A percentile compares a stretch with the other conserved stretches of the same genome.
Conservation (phyloP, 1,140 invertebrate genomes). For the Medauroidea extradentata region DNA sequence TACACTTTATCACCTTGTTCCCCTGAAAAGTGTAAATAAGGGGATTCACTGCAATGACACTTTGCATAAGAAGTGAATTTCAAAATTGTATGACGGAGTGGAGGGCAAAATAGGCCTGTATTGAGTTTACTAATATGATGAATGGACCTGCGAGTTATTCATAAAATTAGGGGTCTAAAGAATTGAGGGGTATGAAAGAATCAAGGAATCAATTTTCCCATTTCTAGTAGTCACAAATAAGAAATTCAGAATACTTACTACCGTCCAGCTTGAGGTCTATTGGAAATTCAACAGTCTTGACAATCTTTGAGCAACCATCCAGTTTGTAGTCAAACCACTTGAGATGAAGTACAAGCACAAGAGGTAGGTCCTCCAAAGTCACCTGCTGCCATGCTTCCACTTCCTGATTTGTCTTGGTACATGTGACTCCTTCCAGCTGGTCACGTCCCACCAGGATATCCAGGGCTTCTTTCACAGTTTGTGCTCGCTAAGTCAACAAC, state of each 20-base stretch:
- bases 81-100: no score
- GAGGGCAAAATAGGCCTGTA: no score
- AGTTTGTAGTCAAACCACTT: constrained; percentile 83
- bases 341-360: constrained; percentile 79
- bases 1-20: no score
- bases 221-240: no score
- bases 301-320: constrained; percentile 83
- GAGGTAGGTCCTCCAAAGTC: constrained; percentile 79
- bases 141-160: no score
- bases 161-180: no score
- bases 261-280: constrained; percentile 85
- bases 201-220: no score
- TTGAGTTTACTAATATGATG: no score
- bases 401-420: constrained; percentile 72
- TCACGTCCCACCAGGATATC: constrained; percentile 79
- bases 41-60: no score
- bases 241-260: constrained; percentile 64
- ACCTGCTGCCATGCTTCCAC: constrained; percentile 83
- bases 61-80: no score
- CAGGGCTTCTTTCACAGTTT: constrained; percentile 77
- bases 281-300: constrained; percentile 84
- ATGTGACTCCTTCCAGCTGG: constrained; percentile 78
- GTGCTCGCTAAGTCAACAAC: constrained; percentile 64
- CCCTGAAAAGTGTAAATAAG: no score
- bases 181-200: no score